Evolutionary conservation across 2,797 vertebrate genomes (phyloP), one percentile per base, ranked within the genome.

Genomic region (Ctenopoma multispine): DNA sequence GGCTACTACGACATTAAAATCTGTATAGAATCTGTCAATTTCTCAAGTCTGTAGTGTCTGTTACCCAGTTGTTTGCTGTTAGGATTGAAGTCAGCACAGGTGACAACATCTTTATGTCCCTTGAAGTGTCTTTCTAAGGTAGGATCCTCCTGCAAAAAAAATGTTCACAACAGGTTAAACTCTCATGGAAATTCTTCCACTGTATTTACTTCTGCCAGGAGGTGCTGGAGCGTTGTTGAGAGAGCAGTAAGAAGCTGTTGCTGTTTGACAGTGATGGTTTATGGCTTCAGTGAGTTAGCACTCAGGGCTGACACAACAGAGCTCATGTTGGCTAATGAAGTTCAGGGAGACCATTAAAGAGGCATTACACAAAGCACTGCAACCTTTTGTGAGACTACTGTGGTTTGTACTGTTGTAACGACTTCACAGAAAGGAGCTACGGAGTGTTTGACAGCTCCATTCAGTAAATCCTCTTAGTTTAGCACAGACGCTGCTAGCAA

Each of bases 61-160:
- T 76, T 91, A 95, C 95, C 94, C 50, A 95, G 83, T 18, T 95
- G 93, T 73, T 93, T 94, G 70, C 84, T 13, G 69, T 86, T 93
- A 23, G 94, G 92, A 76, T 60, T 95, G 82, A 95, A 95, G 88
- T 95, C 92, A 38, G 89, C 78, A 75, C 93, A 94, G 4, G 91
- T 95, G 40, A 95, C 90, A 1, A 86, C 89, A 75, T 90, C 93
- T 80, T 87, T 94, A 27, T 95, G 95, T 0, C 92, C 94, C 76
- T 89, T 94, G 71, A 95, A 94, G 69, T 93, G 84, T 59, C 92
- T 87, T 61, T 92, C 90, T 17, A 95, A 81, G 9, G 80, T 77
- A 4, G 94, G 95, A 69, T 95, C 94, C 58, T 95, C 94, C 95
- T 95, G 75, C 27, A n/a, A n/a, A 87, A 79, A 0, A 77, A 47